These are phyloP conservation scores for Aerospiza tachiro DNA, from an alignment of 2,797 vertebrate species.

Conservation along the genomic window DNA sequence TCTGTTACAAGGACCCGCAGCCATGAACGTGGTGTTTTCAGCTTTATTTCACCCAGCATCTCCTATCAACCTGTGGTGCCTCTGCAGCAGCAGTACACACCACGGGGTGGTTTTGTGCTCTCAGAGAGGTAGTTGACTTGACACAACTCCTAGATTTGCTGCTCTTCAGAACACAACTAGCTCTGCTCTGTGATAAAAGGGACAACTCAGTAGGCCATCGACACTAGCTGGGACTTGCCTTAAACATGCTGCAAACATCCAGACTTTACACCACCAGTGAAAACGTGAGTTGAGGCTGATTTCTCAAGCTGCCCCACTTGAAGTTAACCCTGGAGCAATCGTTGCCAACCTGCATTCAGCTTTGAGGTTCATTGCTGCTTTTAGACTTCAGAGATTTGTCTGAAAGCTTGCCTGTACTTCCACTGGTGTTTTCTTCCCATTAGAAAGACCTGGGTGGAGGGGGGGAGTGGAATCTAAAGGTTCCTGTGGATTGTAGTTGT, in stretches of 20 bases:
- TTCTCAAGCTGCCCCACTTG: not conserved
- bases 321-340: not conserved
- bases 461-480: not conserved
- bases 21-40: rapidly evolving
- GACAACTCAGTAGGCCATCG: rapidly evolving
- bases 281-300: not conserved
- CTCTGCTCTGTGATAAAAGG: not conserved
- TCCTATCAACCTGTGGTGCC: not conserved
- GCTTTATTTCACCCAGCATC: not conserved
- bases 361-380: not conserved
- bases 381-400: not conserved
- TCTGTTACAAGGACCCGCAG: not conserved
- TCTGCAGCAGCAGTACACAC: not conserved
- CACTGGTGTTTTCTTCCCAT: not conserved
- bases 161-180: not conserved
- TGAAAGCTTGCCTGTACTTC: not conserved
- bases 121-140: not conserved
- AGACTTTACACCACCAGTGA: not conserved
- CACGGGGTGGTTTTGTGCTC: not conserved
- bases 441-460: not conserved
- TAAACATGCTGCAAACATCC: not conserved
- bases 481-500: not conserved
- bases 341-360: not conserved
- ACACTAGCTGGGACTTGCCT: not conserved
- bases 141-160: not conserved